A percentile compares a stretch with the other conserved stretches of the same genome.
phyloP scores from a whole-genome alignment of 2,888 invertebrate species.

The Erynnis tages region DNA sequence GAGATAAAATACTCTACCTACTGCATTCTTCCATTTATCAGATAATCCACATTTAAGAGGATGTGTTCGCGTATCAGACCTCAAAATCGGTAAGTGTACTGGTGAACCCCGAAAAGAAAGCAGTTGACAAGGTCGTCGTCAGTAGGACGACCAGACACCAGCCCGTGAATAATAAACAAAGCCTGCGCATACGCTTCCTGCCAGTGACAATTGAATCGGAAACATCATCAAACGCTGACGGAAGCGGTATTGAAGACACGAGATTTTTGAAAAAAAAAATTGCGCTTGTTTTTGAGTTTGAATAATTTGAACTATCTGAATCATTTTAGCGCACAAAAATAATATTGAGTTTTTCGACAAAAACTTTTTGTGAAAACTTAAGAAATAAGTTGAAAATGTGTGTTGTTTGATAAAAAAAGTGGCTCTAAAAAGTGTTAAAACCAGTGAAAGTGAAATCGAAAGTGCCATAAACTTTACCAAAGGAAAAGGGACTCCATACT shows the following conservation, averaged over 20 bases:
- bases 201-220: conserved; percentile 13
- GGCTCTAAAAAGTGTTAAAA: too few relatives aligned
- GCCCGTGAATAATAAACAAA: conserved; percentile 51
- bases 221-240: conserved; percentile 14
- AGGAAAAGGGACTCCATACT: too few relatives aligned
- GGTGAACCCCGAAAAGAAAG: conserved; percentile 54
- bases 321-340: not conserved
- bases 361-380: not conserved
- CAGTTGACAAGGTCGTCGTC: conserved; percentile 57
- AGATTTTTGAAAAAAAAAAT: too few relatives aligned
- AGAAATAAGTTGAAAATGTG: too few relatives aligned
- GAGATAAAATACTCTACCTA: too few relatives aligned
- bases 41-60: too few relatives aligned
- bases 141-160: conserved; percentile 59
- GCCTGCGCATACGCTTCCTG: conserved; percentile 32
- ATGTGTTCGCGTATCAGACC: not conserved
- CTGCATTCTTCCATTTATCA: too few relatives aligned
- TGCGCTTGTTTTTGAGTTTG: too few relatives aligned
- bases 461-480: not conserved
- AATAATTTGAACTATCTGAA: not conserved
- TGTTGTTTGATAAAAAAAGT: too few relatives aligned
- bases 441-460: conserved; percentile 7
- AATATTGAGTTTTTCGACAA: too few relatives aligned
- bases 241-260: not conserved
- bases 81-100: conserved; percentile 2